phyloP scores from a whole-genome alignment of 2,113 vertebrate genomes.

The Chauna torquata region DNA sequence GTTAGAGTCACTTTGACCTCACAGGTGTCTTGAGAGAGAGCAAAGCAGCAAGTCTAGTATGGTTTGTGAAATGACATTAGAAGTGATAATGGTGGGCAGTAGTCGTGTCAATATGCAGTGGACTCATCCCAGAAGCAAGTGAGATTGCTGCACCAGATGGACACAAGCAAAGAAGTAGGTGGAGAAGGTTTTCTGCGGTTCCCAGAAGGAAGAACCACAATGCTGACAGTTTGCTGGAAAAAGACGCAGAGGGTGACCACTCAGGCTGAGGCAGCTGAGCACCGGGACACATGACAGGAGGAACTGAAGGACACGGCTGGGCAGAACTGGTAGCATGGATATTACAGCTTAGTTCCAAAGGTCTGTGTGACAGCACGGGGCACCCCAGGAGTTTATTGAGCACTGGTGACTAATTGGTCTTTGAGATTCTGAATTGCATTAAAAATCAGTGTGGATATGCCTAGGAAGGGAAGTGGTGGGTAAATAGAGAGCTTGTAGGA shows the following conservation, averaged over 20 bases:
- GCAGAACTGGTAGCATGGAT: neutral
- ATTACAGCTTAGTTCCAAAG: neutral
- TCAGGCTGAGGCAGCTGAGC: neutral
- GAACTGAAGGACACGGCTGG: neutral
- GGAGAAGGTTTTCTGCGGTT: neutral
- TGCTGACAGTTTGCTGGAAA: neutral
- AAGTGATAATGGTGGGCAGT: neutral
- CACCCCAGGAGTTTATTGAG: neutral
- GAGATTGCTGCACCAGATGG: neutral
- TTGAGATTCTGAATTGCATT: neutral
- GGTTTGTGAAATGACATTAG: neutral
- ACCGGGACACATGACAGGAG: neutral
- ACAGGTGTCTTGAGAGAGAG: neutral
- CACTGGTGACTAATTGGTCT: neutral
- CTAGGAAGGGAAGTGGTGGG: neutral
- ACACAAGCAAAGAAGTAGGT: neutral
- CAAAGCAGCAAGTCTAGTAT: neutral
- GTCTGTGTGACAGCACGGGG: rapidly evolving
- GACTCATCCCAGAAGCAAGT: rapidly evolving
- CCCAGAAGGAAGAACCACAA: neutral
- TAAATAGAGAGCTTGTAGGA: neutral
- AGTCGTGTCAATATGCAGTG: constrained; percentile 14
- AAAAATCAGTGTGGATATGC: neutral
- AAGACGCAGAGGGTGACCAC: neutral
- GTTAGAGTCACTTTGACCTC: neutral